Conservation (phyloP, 1,140 invertebrate species). For the Dryas iulia region DNA sequence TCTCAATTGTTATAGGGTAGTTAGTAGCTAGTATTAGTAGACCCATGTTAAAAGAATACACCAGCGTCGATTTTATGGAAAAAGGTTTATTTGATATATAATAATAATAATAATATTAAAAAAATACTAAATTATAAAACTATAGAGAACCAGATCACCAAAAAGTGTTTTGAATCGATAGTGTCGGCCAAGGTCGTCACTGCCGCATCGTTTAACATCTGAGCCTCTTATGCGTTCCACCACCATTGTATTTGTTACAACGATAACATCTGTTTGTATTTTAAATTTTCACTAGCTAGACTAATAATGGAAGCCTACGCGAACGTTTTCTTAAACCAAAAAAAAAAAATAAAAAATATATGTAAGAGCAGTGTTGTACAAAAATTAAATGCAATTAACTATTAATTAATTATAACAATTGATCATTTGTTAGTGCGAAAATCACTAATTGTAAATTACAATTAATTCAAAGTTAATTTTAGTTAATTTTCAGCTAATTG, state of each 20-base stretch:
- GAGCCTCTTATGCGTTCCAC: slow-evolving; percentile 56
- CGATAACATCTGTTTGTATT: slow-evolving; percentile 50
- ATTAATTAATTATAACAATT: too few relatives aligned
- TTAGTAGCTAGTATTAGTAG: slow-evolving; percentile 76
- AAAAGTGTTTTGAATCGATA: slow-evolving; percentile 43
- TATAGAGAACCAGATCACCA: slow-evolving; percentile 75
- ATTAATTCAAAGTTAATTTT: too few relatives aligned
- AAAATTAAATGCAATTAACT: too few relatives aligned
- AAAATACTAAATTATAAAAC: slow-evolving; percentile 60
- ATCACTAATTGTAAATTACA: too few relatives aligned
- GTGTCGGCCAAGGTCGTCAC: not conserved
- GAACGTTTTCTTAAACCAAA: slow-evolving; percentile 10
- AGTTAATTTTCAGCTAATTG: too few relatives aligned
- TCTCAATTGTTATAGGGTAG: slow-evolving; percentile 55
- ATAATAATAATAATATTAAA: slow-evolving; percentile 31
- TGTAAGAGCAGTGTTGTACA: too few relatives aligned
- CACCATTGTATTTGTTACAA: slow-evolving; percentile 64
- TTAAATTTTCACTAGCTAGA: slow-evolving; percentile 24
- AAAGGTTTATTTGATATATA: slow-evolving; percentile 78
- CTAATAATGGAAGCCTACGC: slow-evolving; percentile 24
- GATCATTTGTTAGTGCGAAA: too few relatives aligned
- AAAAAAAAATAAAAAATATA: not conserved
- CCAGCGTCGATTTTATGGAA: slow-evolving; percentile 77
- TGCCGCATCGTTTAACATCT: slow-evolving; percentile 11
- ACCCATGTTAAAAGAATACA: slow-evolving; percentile 80